Conservation (phyloP, 2,113 vertebrate species). For the Channa maculata region DNA sequence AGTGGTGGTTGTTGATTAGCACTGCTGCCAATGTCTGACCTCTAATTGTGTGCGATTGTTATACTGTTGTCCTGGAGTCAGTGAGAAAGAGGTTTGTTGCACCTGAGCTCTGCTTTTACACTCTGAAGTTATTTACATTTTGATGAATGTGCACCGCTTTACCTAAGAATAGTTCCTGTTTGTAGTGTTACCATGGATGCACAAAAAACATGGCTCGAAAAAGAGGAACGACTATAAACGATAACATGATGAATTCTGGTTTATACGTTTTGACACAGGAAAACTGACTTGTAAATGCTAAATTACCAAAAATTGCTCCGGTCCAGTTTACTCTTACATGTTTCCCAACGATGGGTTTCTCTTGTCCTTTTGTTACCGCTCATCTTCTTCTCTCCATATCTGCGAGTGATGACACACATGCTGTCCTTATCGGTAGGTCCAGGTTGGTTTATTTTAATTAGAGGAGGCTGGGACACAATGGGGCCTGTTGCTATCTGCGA, state of each 20-base stretch:
- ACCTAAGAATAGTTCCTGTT: slow-evolving; percentile 34
- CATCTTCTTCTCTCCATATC: slow-evolving; percentile 53
- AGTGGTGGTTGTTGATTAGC: no score
- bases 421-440: slow-evolving; percentile 66
- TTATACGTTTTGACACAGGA: no score
- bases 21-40: no score
- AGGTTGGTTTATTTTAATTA: slow-evolving; percentile 71
- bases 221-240: background rate
- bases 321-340: slow-evolving; percentile 10
- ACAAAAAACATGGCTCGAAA: slow-evolving; percentile 7
- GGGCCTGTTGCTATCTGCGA: slow-evolving; percentile 54
- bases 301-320: no score
- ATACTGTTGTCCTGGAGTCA: background rate
- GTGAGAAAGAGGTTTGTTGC: background rate
- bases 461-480: slow-evolving; percentile 52
- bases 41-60: no score
- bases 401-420: slow-evolving; percentile 52
- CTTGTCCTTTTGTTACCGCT: slow-evolving; percentile 54
- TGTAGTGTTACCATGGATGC: slow-evolving; percentile 22
- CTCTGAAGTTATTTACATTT: slow-evolving; percentile 12
- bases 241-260: no score
- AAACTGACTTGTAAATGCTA: no score
- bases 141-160: slow-evolving; percentile 1
- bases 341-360: slow-evolving; percentile 63
- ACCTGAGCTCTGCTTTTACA: slow-evolving; percentile 11